These are phyloP conservation scores for Anagyrus pseudococci DNA, from an alignment of 2,888 invertebrate species.

Conservation along the genomic window DNA sequence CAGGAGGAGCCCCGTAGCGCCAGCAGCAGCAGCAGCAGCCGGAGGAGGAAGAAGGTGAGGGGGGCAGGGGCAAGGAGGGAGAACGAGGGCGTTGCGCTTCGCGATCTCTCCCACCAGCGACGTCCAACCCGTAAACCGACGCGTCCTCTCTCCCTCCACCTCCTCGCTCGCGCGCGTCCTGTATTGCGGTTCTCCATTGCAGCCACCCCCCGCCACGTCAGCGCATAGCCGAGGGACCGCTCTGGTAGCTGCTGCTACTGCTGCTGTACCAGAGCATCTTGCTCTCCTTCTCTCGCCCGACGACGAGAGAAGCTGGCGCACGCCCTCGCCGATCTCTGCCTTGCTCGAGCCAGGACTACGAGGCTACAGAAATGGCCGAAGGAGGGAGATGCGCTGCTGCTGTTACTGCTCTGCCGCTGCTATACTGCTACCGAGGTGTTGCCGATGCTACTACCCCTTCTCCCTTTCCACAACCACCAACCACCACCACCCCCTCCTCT, in stretches of 20 bases:
- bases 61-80: no score
- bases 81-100: constrained; percentile 30
- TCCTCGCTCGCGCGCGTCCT: constrained; percentile 2
- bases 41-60: constrained; percentile 19
- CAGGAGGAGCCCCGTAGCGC: background rate
- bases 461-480: no score
- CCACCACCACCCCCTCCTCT: no score
- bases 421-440: background rate
- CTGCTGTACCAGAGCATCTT: constrained; percentile 3
- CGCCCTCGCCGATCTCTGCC: background rate
- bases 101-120: constrained; percentile 33
- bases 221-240: constrained; percentile 16
- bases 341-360: background rate
- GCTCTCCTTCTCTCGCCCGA: background rate
- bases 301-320: constrained; percentile 13
- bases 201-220: constrained; percentile 30
- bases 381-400: no score
- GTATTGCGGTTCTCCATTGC: constrained; percentile 43
- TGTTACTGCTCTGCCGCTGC: background rate
- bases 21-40: no score
- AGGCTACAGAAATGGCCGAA: background rate
- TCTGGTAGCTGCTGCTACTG: background rate
- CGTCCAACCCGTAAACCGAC: constrained; percentile 39
- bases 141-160: constrained; percentile 12
- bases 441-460: no score